Evolutionary conservation across 2,888 invertebrate genomes (phyloP).

Genomic region (Hedya salicella): DNA sequence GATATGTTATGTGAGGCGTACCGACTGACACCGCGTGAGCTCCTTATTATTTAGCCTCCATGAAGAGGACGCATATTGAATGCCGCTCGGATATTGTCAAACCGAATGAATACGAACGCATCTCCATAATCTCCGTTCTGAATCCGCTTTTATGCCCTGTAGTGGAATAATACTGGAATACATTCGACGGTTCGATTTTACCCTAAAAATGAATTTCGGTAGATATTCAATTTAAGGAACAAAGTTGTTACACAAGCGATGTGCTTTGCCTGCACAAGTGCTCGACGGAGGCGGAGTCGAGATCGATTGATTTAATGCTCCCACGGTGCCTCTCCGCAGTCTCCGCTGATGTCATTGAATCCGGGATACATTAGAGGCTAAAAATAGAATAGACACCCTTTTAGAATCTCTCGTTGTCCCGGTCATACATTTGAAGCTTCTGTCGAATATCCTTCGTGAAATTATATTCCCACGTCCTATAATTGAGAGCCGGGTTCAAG

Average conservation of each 20-base stretch:
- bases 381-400: slow-evolving; percentile 14
- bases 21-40: slow-evolving; percentile 16
- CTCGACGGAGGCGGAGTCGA: slow-evolving; percentile 13
- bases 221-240: slow-evolving; percentile 40
- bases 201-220: slow-evolving; percentile 44
- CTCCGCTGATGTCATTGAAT: slow-evolving; percentile 15
- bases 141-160: slow-evolving; percentile 48
- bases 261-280: slow-evolving; percentile 31
- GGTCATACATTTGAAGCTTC: background rate
- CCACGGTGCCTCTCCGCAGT: slow-evolving; percentile 18
- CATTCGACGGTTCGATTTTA: slow-evolving; percentile 46
- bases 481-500: slow-evolving; percentile 17
- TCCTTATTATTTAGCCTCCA: slow-evolving; percentile 35
- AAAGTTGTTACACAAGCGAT: slow-evolving; percentile 37
- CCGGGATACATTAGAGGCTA: background rate
- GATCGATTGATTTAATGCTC: slow-evolving; percentile 37
- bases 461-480: background rate
- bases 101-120: slow-evolving; percentile 49
- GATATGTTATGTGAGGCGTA: slow-evolving; percentile 15
- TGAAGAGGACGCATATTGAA: slow-evolving; percentile 37
- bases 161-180: slow-evolving; percentile 45
- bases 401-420: background rate
- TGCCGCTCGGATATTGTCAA: slow-evolving; percentile 47
- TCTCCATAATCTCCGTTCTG: slow-evolving; percentile 51
- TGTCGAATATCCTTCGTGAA: slow-evolving; percentile 7